Evolutionary conservation across 2,888 invertebrate species (phyloP).

Genomic region (Icerya purchasi): DNA sequence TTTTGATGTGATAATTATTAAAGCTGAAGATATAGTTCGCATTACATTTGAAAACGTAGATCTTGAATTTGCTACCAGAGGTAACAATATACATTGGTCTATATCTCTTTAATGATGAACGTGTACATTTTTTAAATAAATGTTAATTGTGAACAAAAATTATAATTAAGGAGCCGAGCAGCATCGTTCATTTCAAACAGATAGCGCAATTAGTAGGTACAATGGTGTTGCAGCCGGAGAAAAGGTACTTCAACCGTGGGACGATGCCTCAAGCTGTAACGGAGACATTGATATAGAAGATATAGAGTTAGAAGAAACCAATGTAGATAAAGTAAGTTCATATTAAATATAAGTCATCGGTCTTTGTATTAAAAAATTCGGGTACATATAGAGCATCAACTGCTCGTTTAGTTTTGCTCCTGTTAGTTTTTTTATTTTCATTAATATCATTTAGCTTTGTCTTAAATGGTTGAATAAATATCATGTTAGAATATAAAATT

Average conservation of each 20-base stretch:
- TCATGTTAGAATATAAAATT: too few relatives aligned
- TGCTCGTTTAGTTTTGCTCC: neutral
- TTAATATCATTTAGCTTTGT: too few relatives aligned
- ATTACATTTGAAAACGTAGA: slow-evolving; percentile 1
- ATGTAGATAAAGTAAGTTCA: slow-evolving; percentile 27
- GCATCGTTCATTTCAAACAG: slow-evolving; percentile 27
- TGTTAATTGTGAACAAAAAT: too few relatives aligned
- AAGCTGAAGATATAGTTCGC: slow-evolving; percentile 8
- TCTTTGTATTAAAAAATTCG: too few relatives aligned
- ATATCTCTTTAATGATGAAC: neutral
- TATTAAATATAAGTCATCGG: slow-evolving; percentile 14
- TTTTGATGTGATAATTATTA: slow-evolving; percentile 8
- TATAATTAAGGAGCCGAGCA: too few relatives aligned
- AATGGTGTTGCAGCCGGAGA: slow-evolving; percentile 49
- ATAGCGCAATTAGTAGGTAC: slow-evolving; percentile 68
- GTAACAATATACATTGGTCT: neutral
- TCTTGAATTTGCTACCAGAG: neutral
- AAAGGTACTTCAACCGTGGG: slow-evolving; percentile 80
- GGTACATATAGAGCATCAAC: too few relatives aligned
- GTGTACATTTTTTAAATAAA: neutral
- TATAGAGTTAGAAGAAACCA: slow-evolving; percentile 36
- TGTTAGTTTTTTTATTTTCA: slow-evolving; percentile 1
- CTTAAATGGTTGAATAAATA: too few relatives aligned
- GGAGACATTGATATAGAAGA: slow-evolving; percentile 31
- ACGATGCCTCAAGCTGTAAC: slow-evolving; percentile 34